Conservation (phyloP, 1,140 invertebrate genomes). For the Zaprionus africanus region DNA sequence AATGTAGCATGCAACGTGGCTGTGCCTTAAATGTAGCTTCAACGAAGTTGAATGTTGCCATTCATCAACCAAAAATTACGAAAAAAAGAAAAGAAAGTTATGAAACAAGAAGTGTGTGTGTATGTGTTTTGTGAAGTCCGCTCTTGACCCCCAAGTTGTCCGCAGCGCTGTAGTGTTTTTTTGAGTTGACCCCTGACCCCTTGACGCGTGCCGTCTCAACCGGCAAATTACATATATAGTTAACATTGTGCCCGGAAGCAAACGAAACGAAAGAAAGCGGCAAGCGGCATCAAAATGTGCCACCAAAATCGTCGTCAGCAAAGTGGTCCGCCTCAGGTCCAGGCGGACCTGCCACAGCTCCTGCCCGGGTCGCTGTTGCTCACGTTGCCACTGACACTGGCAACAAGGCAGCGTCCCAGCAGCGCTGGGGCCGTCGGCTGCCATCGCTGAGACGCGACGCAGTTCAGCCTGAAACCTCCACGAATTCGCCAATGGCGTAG, state of each 20-base stretch:
- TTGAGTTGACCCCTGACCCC: conserved; percentile 54
- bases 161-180: conserved; percentile 67
- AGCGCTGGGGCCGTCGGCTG: conserved; percentile 47
- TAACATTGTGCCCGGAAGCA: neutral
- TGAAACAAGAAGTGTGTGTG: conserved; percentile 32
- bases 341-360: conserved; percentile 20
- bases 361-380: conserved; percentile 25
- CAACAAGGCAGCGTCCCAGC: conserved; percentile 53
- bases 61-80: conserved; percentile 17
- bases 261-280: neutral
- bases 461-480: conserved; percentile 50
- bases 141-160: conserved; percentile 58
- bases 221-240: neutral
- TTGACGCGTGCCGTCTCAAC: neutral
- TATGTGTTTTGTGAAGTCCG: conserved; percentile 44
- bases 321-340: conserved; percentile 20
- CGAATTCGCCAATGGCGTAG: conserved; percentile 69
- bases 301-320: conserved; percentile 42
- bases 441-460: conserved; percentile 55
- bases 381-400: conserved; percentile 25
- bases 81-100: conserved; percentile 6
- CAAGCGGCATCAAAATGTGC: conserved; percentile 48
- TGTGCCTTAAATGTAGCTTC: conserved; percentile 40
- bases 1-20: conserved; percentile 57
- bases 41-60: conserved; percentile 17